Conservation (phyloP, 1,140 invertebrate species). For the Eriocheir sinensis region DNA sequence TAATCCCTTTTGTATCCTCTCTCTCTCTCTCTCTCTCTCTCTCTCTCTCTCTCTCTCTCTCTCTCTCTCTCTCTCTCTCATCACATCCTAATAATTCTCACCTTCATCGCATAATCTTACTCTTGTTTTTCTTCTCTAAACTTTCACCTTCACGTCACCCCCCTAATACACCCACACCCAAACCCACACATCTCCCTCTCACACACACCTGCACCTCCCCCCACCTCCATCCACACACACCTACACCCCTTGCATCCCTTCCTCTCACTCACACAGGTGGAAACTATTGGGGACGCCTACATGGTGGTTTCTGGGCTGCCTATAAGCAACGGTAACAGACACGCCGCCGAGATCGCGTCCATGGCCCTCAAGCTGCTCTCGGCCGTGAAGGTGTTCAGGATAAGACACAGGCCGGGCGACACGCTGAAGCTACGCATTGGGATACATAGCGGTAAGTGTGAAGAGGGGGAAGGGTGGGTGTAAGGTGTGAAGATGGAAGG, state of each 20-base stretch:
- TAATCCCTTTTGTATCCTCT: neutral
- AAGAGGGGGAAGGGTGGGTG: too few species aligned
- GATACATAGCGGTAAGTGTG: conserved; percentile 91
- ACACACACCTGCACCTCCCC: neutral
- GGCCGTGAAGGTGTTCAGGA: conserved; percentile 89
- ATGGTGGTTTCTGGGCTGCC: conserved; percentile 68
- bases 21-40: neutral
- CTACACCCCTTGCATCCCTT: neutral
- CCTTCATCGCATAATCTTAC: too few species aligned
- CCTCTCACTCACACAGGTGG: conserved; percentile 27
- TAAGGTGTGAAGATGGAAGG: neutral
- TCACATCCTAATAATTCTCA: too few species aligned
- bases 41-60: too few species aligned
- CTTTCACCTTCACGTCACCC: too few species aligned
- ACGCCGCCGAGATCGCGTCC: conserved; percentile 97
- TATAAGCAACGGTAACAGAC: conserved; percentile 89
- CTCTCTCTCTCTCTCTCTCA: too few species aligned
- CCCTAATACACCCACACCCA: too few species aligned
- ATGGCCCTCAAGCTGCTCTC: conserved; percentile 96
- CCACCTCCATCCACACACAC: neutral
- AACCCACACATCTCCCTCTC: neutral
- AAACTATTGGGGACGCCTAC: conserved; percentile 67
- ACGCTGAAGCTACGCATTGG: conserved; percentile 96
- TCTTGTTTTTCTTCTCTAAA: too few species aligned
- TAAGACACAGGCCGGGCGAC: conserved; percentile 95